Percentiles rank a stretch among this genome's conserved stretches.
Conservation (phyloP, 1,140 invertebrate species). For the Sinonovacula constricta region DNA sequence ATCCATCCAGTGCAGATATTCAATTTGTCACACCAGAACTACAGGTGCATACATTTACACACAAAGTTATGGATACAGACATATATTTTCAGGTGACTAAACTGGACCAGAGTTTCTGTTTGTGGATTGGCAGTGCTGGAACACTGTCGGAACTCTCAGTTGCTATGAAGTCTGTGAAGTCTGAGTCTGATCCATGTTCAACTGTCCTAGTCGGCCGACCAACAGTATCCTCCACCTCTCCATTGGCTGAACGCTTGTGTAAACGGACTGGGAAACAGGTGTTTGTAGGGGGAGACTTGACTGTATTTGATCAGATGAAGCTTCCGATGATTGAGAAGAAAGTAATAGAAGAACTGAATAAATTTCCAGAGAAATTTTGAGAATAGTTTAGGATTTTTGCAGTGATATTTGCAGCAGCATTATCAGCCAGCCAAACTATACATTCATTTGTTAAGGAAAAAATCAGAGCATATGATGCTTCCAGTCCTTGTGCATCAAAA, state of each 20-base stretch:
- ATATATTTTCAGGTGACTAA: constrained; percentile 41
- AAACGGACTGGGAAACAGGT: constrained; percentile 43
- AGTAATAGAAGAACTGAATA: constrained; percentile 42
- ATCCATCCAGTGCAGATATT: too few relatives aligned
- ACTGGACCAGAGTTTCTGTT: constrained; percentile 35
- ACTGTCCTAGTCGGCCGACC: constrained; percentile 29
- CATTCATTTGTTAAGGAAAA: too few relatives aligned
- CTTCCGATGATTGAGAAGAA: constrained; percentile 37
- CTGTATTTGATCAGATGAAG: constrained; percentile 23
- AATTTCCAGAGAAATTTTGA: constrained; percentile 42
- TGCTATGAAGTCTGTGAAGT: constrained; percentile 35
- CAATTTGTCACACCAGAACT: constrained; percentile 21
- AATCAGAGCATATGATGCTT: too few relatives aligned
- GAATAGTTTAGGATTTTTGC: too few relatives aligned
- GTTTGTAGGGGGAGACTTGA: constrained; percentile 41
- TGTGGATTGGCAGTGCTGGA: constrained; percentile 45
- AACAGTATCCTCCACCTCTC: constrained; percentile 27
- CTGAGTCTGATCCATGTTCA: constrained; percentile 19
- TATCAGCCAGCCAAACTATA: too few relatives aligned
- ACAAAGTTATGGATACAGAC: constrained; percentile 35
- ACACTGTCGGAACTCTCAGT: constrained; percentile 44
- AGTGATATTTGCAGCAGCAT: too few relatives aligned
- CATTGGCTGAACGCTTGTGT: constrained; percentile 23
- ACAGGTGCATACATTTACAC: constrained; percentile 24
- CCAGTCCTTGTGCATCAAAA: too few relatives aligned